Percentiles rank a stretch among this genome's conserved stretches.
phyloP scores from a whole-genome alignment of 2,888 invertebrate genomes.

The Alloplasta piceator region DNA sequence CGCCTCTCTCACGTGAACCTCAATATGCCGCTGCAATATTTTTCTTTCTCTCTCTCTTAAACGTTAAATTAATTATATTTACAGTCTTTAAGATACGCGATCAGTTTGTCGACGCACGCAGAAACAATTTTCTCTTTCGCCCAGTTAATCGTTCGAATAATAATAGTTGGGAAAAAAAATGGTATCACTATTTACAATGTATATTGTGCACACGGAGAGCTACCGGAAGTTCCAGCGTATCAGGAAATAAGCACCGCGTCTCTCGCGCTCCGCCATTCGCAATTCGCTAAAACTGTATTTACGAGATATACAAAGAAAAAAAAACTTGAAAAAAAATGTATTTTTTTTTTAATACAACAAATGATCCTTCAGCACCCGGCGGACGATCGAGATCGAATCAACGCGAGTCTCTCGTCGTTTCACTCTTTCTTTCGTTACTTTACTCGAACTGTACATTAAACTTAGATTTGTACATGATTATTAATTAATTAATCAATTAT shows the following conservation, averaged over 20 bases:
- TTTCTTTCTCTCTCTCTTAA: constrained; percentile 8
- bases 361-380: constrained; percentile 59
- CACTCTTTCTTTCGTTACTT: constrained; percentile 3
- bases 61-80: constrained; percentile 48
- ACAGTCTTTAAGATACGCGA: constrained; percentile 60
- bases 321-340: not conserved
- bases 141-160: constrained; percentile 29
- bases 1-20: not conserved
- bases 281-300: constrained; percentile 25
- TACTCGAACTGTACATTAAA: constrained; percentile 52
- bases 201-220: constrained; percentile 21
- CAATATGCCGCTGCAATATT: constrained; percentile 22
- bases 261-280: constrained; percentile 43
- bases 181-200: constrained; percentile 56
- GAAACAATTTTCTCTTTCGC: constrained; percentile 23
- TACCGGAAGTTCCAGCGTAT: constrained; percentile 45
- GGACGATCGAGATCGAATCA: constrained; percentile 51
- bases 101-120: constrained; percentile 26
- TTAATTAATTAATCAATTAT: constrained; percentile 9
- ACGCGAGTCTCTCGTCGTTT: constrained; percentile 36
- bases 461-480: constrained; percentile 55
- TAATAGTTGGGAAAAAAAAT: constrained; percentile 27
- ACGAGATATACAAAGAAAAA: constrained; percentile 45
- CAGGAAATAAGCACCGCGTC: constrained; percentile 61
- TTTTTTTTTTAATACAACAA: constrained; percentile 20